Evolutionary conservation across 2,797 vertebrate genomes (phyloP), one percentile per base, ranked within the genome.

Genomic region (Coreius guichenoti): DNA sequence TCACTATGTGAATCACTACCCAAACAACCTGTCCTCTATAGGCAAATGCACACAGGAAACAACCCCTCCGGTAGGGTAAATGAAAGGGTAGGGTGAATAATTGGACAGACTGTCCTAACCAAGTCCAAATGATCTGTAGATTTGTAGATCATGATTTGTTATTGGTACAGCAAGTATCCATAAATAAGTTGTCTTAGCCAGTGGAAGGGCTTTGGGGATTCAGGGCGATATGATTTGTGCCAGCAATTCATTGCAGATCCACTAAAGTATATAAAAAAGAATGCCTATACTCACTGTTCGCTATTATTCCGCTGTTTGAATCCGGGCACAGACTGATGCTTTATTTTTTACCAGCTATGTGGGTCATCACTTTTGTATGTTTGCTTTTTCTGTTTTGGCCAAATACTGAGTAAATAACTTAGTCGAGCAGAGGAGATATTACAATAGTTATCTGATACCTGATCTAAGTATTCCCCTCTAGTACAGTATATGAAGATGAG

Each of bases 401-500:
- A 58, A 51, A 33, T 36, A 47, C 43, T 5, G 29, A 83, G 23
- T 63, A 63, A 65, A 83, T 33, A 75, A 51, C 58, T 49, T 23
- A 36, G 70, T 43, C 3, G 5, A 83, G 29, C 70, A 83, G 70
- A 74, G 21, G 13, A 63, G 56, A 75, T 51, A 36, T 36, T 75
- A 75, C 70, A 65, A 65, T 36, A 75, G 70, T 75, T 61, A 77
- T 77, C 47, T 54, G 12, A 68, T 33, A 77, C 33, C 5, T 43
- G 45, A 84, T 84, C 58, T 29, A 65, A 75, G 33, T 43, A 63
- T 68, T 56, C n/a, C 58, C 58, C 31, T 83, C n/a, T 77, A 68
- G 63, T 77, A 56, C 47, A 68, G 82, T 75, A 74, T 6, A 61
- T 61, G 33, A 65, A n/a, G 33, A 83, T 56, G 73, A 77, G 45